Evolutionary conservation across 1,140 invertebrate species (phyloP), one percentile per base, ranked within the genome.

Genomic region (Tetraneura akinire): DNA sequence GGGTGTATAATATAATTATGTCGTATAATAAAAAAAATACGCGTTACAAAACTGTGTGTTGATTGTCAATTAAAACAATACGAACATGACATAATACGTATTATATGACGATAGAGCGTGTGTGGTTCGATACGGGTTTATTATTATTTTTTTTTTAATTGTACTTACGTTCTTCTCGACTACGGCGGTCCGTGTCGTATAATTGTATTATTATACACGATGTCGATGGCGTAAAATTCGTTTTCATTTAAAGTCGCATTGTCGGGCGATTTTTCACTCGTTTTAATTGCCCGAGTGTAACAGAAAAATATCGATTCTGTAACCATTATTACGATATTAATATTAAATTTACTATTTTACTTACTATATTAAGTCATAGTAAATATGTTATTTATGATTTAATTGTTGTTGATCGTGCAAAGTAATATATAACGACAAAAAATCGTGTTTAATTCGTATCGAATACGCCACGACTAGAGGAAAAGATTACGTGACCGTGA

Each of bases 11-110:
- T 62, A 1, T 14, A 32, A 14, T 13, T 10, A 5, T 13, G 13
- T 1, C 55, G 26, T 29, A 1, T 62, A 62, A n/a, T n/a, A n/a
- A n/a, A n/a, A n/a, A n/a, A n/a, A n/a, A n/a, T n/a, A n/a, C n/a
- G n/a, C n/a, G n/a, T 62, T 62, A 62, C n/a, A 45, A 68, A 68
- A 68, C 64, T 26, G 37, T 45, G 64, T 23, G 64, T 64, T 64
- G 64, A 68, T 68, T 68, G 64, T 68, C 64, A 45, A 45, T 68
- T 68, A 45, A 68, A 68, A 68, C 64, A 68, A 45, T 45, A 9
- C 18, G n/a, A 68, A 21, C 23, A 42, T 45, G 26, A 45, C 37
- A 32, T 45, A 45, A 68, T 68, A 45, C 64, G 62, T n/a, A 26
- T 37, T 29, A 26, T 60, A 26, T 26, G 26, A 10, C 29, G 60